phyloP scores from a whole-genome alignment of 1,140 invertebrate genomes.

The Eumeta japonica region DNA sequence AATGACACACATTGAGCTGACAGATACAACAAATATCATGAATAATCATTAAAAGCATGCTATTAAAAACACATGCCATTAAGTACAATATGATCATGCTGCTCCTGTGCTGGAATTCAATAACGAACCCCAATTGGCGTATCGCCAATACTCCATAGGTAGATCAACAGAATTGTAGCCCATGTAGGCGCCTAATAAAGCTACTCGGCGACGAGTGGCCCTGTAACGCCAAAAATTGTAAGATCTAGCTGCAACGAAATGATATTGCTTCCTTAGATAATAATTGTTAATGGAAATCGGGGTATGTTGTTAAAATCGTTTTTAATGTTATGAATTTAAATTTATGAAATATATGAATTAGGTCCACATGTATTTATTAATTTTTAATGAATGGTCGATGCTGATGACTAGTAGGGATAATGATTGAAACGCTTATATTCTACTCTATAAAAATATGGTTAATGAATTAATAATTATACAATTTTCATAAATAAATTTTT shows the following conservation, averaged over 20 bases:
- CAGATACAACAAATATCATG: too few species aligned
- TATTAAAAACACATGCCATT: constrained; percentile 5
- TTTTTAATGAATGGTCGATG: too few species aligned
- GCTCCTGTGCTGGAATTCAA: constrained; percentile 22
- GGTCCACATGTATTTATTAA: too few species aligned
- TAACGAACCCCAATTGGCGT: constrained; percentile 60
- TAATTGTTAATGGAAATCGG: background rate
- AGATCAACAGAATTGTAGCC: constrained; percentile 56
- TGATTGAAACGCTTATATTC: too few species aligned
- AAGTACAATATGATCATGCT: constrained; percentile 7
- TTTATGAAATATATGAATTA: too few species aligned
- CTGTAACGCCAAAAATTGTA: constrained; percentile 59
- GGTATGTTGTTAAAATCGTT: background rate
- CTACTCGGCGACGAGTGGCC: constrained; percentile 38
- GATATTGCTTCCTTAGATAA: constrained; percentile 28
- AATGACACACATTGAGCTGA: too few species aligned
- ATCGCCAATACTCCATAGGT: constrained; percentile 59
- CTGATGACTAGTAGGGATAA: too few species aligned
- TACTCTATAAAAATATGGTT: too few species aligned
- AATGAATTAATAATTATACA: background rate
- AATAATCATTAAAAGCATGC: too few species aligned
- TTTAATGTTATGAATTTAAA: too few species aligned
- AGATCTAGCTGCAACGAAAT: constrained; percentile 58
- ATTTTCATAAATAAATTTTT: constrained; percentile 1
- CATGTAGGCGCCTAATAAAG: constrained; percentile 51